Base-by-base conservation (phyloP, 1,140 invertebrate genomes). In the Nymphalis io region DNA sequence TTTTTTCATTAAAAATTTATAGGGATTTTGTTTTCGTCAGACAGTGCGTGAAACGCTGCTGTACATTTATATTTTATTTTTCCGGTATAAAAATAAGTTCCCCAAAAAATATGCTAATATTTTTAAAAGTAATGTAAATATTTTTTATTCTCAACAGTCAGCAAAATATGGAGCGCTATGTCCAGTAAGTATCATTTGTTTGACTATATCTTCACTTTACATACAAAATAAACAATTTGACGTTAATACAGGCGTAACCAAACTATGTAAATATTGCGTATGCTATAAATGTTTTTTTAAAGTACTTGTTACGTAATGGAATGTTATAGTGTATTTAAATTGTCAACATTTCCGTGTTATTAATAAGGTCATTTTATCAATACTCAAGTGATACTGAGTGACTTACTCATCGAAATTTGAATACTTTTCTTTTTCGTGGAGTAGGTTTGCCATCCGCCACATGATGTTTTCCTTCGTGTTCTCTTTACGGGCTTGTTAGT, bases 101-200 rank as follows among this genome's bases (percentile, higher is more conserved):
- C 3, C 5, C 27, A 33, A 6, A 33, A 33, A 6, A 33, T 2
- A 33, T 33, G 27, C 5, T 1, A 5, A 27, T 27, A 27, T 27
- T 21, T 53, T 21, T 21, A 3, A 21, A 21, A 21, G 18, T 12
- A 53, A 10, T 21, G 11, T 53, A 51, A 60, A 44, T 46, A 58
- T 39, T 20, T 57, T 55, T 12, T 60, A 60, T 58, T 46, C 70
- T 76, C 78, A 71, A 64, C 79, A 90, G 88, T 80, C 79, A 11
- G 76, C 82, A 21, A 87, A 84, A 60, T 82, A 80, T 70, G 88
- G 88, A 73, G 83, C 80, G 38, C 62, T 90, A 33, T 88, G 88
- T 73, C 88, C 88, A 44, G 88, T 88, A 76, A 90, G 88, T 83
- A 68, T 6, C 33, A 18, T 55, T 58, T 68, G 16, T 75, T 55